Conservation (phyloP, 37 sponge, comb jelly and placozoan genomes). For the Petrosia ficiformis region DNA sequence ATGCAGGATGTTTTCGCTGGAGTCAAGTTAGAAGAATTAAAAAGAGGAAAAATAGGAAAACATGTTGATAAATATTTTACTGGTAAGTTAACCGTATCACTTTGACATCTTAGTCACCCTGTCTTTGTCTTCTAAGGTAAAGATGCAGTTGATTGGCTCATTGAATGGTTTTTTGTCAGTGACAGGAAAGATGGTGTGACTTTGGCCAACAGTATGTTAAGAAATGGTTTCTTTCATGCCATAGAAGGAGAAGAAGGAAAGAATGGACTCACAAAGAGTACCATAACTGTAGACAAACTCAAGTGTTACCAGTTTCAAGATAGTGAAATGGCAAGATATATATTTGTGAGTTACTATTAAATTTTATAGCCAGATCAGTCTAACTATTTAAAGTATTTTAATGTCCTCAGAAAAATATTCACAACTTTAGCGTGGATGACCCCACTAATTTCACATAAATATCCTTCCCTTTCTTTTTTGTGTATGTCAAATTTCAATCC, state of each 20-base stretch:
- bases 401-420: too few species aligned
- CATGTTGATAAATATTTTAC: constrained; percentile 37
- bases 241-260: not conserved
- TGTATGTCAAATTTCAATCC: too few species aligned
- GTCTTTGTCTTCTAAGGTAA: not conserved
- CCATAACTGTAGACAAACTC: constrained; percentile 2
- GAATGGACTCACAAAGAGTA: not conserved
- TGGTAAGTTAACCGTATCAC: constrained; percentile 18
- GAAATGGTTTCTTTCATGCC: constrained; percentile 51
- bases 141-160: constrained; percentile 46
- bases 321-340: constrained; percentile 29
- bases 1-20: constrained; percentile 72
- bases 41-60: not conserved
- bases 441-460: not conserved
- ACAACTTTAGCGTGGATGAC: not conserved
- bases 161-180: constrained; percentile 54
- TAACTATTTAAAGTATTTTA: not conserved
- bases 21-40: constrained; percentile 25
- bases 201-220: constrained; percentile 31
- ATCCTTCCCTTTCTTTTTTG: too few species aligned
- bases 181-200: constrained; percentile 16
- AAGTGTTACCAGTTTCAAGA: constrained; percentile 8
- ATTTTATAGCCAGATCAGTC: not conserved
- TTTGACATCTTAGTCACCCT: not conserved
- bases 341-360: constrained; percentile 53